phyloP scores from a whole-genome alignment of 37 sponge, comb jelly and placozoan genomes.

The Tethya wilhelma region DNA sequence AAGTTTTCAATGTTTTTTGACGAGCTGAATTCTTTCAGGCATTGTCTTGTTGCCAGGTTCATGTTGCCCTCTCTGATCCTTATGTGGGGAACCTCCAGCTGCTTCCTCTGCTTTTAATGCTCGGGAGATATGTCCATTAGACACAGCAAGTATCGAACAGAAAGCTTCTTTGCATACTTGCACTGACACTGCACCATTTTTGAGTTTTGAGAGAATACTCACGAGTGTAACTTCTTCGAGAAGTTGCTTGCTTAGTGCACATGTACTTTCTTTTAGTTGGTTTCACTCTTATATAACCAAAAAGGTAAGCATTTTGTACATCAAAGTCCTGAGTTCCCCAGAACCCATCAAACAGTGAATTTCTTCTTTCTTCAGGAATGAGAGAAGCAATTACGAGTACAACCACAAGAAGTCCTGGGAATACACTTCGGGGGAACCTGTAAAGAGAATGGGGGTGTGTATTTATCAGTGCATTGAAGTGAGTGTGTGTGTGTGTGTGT shows the following conservation, averaged over 20 bases:
- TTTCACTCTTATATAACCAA: conserved; percentile 18
- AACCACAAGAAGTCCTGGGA: too few relatives aligned
- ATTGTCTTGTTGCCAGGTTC: conserved; percentile 13
- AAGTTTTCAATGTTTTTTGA: conserved; percentile 46
- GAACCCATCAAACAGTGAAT: conserved; percentile 29
- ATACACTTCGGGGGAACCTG: too few relatives aligned
- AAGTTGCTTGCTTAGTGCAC: not conserved
- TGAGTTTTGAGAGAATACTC: not conserved
- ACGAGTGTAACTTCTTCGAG: not conserved
- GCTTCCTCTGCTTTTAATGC: conserved; percentile 7
- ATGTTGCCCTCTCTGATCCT: conserved; percentile 30
- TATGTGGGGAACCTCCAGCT: conserved; percentile 7
- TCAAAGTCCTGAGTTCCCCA: conserved; percentile 14
- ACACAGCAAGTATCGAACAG: not conserved
- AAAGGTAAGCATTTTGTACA: conserved; percentile 33
- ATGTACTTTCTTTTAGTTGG: not conserved
- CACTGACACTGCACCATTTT: not conserved
- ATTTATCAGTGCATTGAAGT: too few relatives aligned
- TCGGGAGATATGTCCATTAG: conserved; percentile 15
- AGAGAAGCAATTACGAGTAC: too few relatives aligned
- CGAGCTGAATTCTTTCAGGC: not conserved
- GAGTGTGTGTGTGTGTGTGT: too few relatives aligned
- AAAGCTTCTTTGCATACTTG: conserved; percentile 31
- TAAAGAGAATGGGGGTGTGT: too few relatives aligned
- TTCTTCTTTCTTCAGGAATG: too few relatives aligned